Evolutionary conservation across 2,113 vertebrate genomes (phyloP).

Genomic region (Scytalopus superciliaris): DNA sequence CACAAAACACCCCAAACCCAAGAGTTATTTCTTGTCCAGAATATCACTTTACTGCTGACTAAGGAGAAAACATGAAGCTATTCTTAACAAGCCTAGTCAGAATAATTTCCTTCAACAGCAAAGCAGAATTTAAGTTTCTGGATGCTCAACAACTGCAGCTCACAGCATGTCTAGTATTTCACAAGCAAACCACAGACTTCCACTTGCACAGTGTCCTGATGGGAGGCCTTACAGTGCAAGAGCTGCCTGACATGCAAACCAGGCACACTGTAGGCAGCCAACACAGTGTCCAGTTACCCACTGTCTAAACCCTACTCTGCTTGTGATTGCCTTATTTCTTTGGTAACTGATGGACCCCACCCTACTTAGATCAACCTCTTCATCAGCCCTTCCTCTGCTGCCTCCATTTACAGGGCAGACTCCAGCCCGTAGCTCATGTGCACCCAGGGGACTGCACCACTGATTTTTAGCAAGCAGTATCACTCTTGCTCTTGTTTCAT

Average conservation of each 20-base stretch:
- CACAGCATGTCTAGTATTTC: not conserved
- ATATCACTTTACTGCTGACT: not conserved
- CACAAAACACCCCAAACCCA: not conserved
- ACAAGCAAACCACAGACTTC: not conserved
- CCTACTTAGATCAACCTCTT: not conserved
- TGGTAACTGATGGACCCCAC: not conserved
- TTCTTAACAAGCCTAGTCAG: not conserved
- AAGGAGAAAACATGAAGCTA: not conserved
- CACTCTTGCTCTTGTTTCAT: not conserved
- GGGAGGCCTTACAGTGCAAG: not conserved
- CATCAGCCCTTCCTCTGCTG: not conserved
- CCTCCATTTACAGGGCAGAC: not conserved
- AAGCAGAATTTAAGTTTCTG: not conserved
- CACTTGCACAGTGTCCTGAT: not conserved
- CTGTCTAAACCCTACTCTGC: rapidly evolving
- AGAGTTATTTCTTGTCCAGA: not conserved
- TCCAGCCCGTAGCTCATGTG: rapidly evolving
- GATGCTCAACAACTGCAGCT: not conserved
- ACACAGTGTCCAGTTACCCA: not conserved
- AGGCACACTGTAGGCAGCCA: not conserved
- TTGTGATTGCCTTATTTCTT: not conserved
- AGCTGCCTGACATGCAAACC: not conserved
- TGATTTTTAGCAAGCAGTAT: not conserved
- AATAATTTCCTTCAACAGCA: not conserved
- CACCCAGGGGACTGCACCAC: not conserved